Conservation (phyloP, 2,888 invertebrate genomes). For the Pachydiplax longipennis region DNA sequence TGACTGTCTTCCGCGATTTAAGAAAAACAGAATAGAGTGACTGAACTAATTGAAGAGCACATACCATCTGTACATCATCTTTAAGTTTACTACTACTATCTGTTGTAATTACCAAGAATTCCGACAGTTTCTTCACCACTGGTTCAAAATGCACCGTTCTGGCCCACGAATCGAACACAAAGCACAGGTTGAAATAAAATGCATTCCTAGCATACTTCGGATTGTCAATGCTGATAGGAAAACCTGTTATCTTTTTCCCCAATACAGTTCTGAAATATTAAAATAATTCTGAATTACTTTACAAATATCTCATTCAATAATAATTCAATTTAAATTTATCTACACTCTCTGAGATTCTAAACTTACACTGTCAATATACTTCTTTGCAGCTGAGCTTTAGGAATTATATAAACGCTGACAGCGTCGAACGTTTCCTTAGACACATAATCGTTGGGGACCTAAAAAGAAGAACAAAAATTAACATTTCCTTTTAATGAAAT, state of each 20-base stretch:
- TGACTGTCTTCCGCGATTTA: too few species aligned
- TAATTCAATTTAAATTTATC: not conserved
- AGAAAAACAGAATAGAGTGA: too few species aligned
- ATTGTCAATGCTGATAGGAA: constrained; percentile 88
- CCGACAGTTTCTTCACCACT: constrained; percentile 91
- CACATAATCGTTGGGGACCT: constrained; percentile 87
- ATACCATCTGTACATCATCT: too few species aligned
- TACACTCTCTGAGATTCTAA: too few species aligned
- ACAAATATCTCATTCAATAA: constrained; percentile 3
- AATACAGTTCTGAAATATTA: constrained; percentile 69
- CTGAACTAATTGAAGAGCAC: too few species aligned
- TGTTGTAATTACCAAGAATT: constrained; percentile 75
- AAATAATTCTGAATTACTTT: not conserved
- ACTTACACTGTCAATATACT: constrained; percentile 90
- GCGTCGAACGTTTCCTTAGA: constrained; percentile 94
- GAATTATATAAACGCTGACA: constrained; percentile 93
- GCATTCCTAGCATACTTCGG: constrained; percentile 91
- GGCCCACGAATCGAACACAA: constrained; percentile 90
- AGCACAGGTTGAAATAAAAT: constrained; percentile 94
- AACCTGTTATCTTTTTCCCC: constrained; percentile 90
- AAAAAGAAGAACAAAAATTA: constrained; percentile 50
- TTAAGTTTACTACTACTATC: too few species aligned
- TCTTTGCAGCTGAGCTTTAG: constrained; percentile 89
- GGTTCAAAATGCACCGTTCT: constrained; percentile 93
- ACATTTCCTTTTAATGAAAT: not conserved